Base-by-base conservation (phyloP, 2,113 vertebrate species). In the Sceloporus undulatus region DNA sequence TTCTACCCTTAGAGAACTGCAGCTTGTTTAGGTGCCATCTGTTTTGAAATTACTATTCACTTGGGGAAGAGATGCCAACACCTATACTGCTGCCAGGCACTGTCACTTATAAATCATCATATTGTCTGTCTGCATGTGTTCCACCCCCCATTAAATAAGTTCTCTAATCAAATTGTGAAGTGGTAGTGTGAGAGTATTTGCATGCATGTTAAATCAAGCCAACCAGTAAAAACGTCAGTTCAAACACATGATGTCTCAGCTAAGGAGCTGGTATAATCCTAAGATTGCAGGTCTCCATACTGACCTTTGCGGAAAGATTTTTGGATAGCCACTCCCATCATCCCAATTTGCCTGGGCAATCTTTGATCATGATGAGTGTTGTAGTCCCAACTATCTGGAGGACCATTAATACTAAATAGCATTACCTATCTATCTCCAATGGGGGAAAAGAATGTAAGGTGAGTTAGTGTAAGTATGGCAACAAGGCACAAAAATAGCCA, bases 161-260 rank as follows among this genome's bases (percentile, higher is more conserved):
- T n/a, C 4, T 89, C 21, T 74, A 56, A 79, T 83, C 85, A 62
- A 80, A 74, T 11, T 48, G 56, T 62, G 76, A 81, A 42, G 13
- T 8, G 1, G 65, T 74, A 81, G 79, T 65, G 75, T 78, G 54
- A 85, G 85, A 78, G 91, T 91, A 89, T 85, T 86, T 48, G 23
- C 4, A 8, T 68, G 66, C 27, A 27, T 68, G 8, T 68, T 27
- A 62, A 62, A 13, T 2, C 4, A 62, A 62, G 59, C 66, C 66
- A 68, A 68, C 66, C 27, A 27, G 66, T 68, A 27, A 8, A 68
- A 9, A 29, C 29, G 2, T 29, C 3, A 5, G 48, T 90, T 88
- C 92, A 91, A 92, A 90, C 80, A 54, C 88, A 82, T 89, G 78
- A 59, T 92, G 88, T 83, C 76, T 40, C 88, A 92, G 93, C 90